Conservation (phyloP, 2,888 invertebrate genomes). For the Noctua janthina region DNA sequence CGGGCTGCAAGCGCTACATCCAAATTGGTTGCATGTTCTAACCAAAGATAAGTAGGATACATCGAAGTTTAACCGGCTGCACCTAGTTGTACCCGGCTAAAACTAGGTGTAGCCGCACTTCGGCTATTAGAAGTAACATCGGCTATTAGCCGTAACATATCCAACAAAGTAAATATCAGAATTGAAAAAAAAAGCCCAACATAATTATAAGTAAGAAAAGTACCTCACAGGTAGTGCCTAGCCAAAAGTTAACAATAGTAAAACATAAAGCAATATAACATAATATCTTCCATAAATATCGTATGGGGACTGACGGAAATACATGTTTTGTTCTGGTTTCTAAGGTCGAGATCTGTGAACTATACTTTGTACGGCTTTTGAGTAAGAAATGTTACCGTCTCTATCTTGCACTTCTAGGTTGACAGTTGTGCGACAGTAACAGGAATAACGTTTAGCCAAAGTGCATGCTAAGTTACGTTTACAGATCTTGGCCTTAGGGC, state of each 20-base stretch:
- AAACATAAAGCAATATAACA: constrained; percentile 16
- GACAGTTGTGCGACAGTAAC: not conserved
- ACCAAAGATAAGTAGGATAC: too few species aligned
- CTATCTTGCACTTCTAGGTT: not conserved
- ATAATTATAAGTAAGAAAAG: not conserved
- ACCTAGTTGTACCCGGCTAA: too few species aligned
- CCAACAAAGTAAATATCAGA: not conserved
- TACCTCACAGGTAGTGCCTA: constrained; percentile 35
- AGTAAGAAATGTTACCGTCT: not conserved
- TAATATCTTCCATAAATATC: constrained; percentile 46
- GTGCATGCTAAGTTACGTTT: not conserved
- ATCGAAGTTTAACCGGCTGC: too few species aligned
- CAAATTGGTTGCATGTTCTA: too few species aligned
- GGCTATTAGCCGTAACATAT: too few species aligned
- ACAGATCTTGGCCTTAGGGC: not conserved
- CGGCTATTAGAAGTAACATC: too few species aligned
- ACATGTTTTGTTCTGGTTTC: constrained; percentile 14
- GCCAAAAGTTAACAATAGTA: constrained; percentile 3
- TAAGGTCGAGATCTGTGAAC: not conserved
- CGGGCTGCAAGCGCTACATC: too few species aligned
- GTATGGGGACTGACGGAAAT: constrained; percentile 1
- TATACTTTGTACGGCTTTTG: not conserved
- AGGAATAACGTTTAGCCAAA: not conserved
- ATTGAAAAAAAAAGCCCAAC: not conserved
- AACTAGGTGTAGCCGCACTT: too few species aligned